These are phyloP conservation scores for Oryctolagus cuniculus DNA, from an alignment of 2,113 vertebrate species.

Conservation along the genomic window mOryCun1.1 NC_091447.1:23151501-23152000, in stretches of 20 bases:
- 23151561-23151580: too few relatives aligned
- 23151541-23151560: neutral
- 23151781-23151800: neutral
- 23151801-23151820: neutral
- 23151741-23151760: neutral
- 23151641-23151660: neutral
- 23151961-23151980: neutral
- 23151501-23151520: neutral
- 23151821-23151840: neutral
- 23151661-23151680: neutral
- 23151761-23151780: neutral
- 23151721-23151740: neutral
- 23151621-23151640: neutral
- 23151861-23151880: neutral
- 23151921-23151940: neutral
- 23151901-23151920: neutral
- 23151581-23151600: neutral
- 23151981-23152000: neutral
- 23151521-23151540: accelerated
- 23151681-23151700: accelerated
- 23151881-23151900: neutral
- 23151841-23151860: neutral
- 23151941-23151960: neutral
- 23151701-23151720: accelerated
- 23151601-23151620: neutral